Conservation (phyloP, 2,113 vertebrate genomes). For the Cyphotilapia sp. region DNA sequence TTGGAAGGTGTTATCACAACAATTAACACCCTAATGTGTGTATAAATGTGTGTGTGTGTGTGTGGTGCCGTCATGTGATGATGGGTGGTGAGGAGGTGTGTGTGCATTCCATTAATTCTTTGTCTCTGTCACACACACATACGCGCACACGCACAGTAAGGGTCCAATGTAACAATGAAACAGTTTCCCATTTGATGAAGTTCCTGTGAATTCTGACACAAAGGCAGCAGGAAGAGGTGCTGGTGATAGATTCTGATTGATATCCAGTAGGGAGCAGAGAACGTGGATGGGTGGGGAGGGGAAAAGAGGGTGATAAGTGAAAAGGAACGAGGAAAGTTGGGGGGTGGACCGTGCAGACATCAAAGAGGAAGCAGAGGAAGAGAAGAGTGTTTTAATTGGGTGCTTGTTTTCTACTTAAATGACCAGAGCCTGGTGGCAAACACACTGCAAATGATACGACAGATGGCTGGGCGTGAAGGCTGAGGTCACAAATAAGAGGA, state of each 20-base stretch:
- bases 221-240: slow-evolving; percentile 60
- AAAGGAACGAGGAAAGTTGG: neutral
- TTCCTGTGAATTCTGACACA: slow-evolving; percentile 74
- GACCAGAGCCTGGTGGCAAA: neutral
- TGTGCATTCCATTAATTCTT: slow-evolving; percentile 45
- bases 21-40: slow-evolving; percentile 70
- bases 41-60: neutral
- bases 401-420: neutral
- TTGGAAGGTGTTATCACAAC: slow-evolving; percentile 71
- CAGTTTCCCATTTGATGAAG: slow-evolving; percentile 62
- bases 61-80: neutral
- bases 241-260: slow-evolving; percentile 75
- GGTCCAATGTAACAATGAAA: slow-evolving; percentile 65
- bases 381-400: neutral
- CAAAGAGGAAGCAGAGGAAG: neutral
- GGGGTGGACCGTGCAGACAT: neutral
- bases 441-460: neutral
- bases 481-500: slow-evolving; percentile 1
- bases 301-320: neutral
- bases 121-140: slow-evolving; percentile 3
- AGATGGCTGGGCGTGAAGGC: neutral
- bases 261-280: slow-evolving; percentile 61
- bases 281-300: neutral
- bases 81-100: slow-evolving; percentile 1
- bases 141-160: slow-evolving; percentile 35